Conservation (phyloP, 1,140 invertebrate species). For the Orius insidiosus region DNA sequence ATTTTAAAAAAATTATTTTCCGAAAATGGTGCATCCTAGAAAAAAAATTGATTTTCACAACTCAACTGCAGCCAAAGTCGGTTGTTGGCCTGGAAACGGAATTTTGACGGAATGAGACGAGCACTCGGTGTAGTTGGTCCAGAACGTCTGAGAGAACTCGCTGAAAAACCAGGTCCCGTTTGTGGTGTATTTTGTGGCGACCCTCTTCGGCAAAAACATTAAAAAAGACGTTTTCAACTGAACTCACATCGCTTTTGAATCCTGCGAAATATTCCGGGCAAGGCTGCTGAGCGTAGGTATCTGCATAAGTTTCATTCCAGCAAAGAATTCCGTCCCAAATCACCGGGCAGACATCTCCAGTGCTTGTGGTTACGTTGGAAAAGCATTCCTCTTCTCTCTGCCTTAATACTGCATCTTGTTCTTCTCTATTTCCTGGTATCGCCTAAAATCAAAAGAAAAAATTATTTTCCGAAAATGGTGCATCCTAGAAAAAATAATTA, state of each 20-base stretch:
- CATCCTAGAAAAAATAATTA: no score
- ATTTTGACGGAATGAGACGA: background rate
- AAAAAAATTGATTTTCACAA: background rate
- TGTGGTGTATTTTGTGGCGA: slow-evolving; percentile 33
- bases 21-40: background rate
- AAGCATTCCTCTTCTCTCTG: no score
- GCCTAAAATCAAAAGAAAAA: no score
- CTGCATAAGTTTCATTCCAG: slow-evolving; percentile 32
- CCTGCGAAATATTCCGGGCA: slow-evolving; percentile 31
- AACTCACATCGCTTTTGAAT: slow-evolving; percentile 22
- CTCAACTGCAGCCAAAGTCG: background rate
- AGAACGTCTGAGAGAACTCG: slow-evolving; percentile 27
- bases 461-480: no score
- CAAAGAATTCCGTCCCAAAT: slow-evolving; percentile 36
- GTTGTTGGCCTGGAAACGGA: background rate
- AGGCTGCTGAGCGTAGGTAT: slow-evolving; percentile 25
- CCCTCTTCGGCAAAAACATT: no score
- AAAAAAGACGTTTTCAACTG: slow-evolving; percentile 7
- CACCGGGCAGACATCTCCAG: slow-evolving; percentile 25
- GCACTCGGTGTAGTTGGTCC: slow-evolving; percentile 39
- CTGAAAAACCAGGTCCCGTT: slow-evolving; percentile 38
- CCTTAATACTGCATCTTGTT: no score
- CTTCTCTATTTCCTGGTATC: no score
- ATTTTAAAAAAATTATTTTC: no score
- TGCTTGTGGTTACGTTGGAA: no score